Percentiles rank a stretch among this genome's conserved stretches.
phyloP scores from a whole-genome alignment of 2,797 vertebrate species.

The Pampus argenteus region DNA sequence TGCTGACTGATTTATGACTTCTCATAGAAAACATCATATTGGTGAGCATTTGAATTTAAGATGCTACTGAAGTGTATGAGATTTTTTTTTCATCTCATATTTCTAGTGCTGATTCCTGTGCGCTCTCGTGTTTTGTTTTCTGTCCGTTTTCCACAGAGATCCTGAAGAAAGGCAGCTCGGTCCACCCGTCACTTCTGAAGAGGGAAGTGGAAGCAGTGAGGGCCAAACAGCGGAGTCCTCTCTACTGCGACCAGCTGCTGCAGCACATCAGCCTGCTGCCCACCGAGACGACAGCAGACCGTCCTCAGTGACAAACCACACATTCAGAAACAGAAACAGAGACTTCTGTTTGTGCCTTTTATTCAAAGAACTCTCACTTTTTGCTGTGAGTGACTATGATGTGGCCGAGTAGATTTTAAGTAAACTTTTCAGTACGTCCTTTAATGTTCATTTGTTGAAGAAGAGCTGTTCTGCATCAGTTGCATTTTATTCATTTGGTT shows the following conservation, averaged over 20 bases:
- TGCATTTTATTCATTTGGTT: conserved; percentile 3
- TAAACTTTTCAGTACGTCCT: not conserved
- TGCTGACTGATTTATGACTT: conserved; percentile 8
- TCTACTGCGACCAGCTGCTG: conserved; percentile 88
- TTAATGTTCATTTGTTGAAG: not conserved
- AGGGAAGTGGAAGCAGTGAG: conserved; percentile 85
- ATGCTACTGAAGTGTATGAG: not conserved
- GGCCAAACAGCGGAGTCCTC: conserved; percentile 87
- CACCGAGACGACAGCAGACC: conserved; percentile 3
- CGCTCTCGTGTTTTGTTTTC: not conserved
- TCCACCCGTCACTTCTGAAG: conserved; percentile 85
- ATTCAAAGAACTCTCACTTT: not conserved
- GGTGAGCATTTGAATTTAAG: not conserved
- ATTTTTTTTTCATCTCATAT: not conserved
- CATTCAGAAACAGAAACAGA: not conserved
- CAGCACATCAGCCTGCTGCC: conserved; percentile 81
- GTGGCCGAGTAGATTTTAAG: not conserved
- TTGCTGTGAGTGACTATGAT: not conserved
- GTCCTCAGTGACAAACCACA: conserved; percentile 18
- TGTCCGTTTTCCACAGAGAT: conserved; percentile 84
- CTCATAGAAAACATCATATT: not conserved
- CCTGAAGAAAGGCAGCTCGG: conserved; percentile 86
- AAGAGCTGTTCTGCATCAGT: not conserved
- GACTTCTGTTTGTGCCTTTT: conserved; percentile 7
- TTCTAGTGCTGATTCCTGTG: not conserved